These are phyloP conservation scores for Myanophis thanlyinensis DNA, from an alignment of 2,113 vertebrate species.

Conservation along the genomic window DNA sequence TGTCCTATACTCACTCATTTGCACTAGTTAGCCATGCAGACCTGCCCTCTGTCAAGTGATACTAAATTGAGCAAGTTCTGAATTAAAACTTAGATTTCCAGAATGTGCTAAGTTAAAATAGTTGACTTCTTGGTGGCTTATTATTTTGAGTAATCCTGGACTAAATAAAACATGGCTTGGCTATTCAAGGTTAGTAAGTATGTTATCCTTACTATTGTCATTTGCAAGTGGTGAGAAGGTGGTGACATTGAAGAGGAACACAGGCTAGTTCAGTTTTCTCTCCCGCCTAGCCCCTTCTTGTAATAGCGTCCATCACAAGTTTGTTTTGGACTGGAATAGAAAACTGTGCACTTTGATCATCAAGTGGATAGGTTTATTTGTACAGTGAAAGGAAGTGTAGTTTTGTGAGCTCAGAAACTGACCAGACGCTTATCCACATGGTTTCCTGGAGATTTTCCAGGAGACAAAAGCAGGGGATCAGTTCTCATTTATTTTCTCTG, in stretches of 20 bases:
- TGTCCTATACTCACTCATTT: neutral
- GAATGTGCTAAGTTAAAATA: neutral
- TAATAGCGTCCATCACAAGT: neutral
- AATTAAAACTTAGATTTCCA: neutral
- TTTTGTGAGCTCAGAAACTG: neutral
- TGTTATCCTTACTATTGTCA: neutral
- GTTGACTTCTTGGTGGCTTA: neutral
- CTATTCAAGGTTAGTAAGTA: neutral
- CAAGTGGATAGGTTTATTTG: slow-evolving; percentile 39
- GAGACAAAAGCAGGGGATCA: neutral
- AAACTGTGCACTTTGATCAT: neutral
- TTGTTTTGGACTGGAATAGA: slow-evolving; percentile 28
- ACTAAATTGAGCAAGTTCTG: neutral
- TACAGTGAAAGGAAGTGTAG: neutral
- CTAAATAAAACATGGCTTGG: neutral
- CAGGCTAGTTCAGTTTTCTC: neutral
- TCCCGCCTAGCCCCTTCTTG: neutral
- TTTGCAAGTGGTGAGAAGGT: neutral
- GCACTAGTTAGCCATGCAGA: neutral
- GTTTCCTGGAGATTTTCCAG: slow-evolving; percentile 15
- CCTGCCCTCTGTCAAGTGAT: neutral
- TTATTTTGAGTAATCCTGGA: neutral
- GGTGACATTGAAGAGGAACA: neutral
- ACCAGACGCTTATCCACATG: neutral
- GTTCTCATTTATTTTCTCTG: slow-evolving; percentile 37